Conservation (phyloP, 2,888 invertebrate species). For the Erannis defoliaria region DNA sequence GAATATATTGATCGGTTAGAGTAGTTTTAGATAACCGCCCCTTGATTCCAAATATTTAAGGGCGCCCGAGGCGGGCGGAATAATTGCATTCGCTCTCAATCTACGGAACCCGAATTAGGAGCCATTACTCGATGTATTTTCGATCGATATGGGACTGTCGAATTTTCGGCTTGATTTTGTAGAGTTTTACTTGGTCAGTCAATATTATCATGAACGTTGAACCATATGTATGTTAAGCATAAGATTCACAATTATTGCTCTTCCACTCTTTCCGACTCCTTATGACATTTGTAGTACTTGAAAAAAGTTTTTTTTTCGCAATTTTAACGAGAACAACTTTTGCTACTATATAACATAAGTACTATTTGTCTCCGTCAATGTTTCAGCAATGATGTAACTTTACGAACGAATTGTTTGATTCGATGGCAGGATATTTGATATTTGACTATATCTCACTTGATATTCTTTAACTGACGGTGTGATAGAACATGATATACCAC, state of each 20-base stretch:
- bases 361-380: too few relatives aligned
- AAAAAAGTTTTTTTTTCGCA: too few relatives aligned
- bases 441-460: too few relatives aligned
- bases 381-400: too few relatives aligned
- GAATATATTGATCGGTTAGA: slow-evolving; percentile 39
- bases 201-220: not conserved
- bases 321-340: too few relatives aligned
- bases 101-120: slow-evolving; percentile 51
- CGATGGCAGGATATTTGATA: too few relatives aligned
- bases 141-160: slow-evolving; percentile 21
- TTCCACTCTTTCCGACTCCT: not conserved
- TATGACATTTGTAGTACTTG: too few relatives aligned
- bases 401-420: too few relatives aligned
- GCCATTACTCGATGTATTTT: slow-evolving; percentile 50
- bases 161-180: slow-evolving; percentile 4
- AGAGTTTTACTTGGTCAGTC: not conserved
- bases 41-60: slow-evolving; percentile 59
- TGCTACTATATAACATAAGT: too few relatives aligned
- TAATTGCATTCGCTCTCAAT: slow-evolving; percentile 63
- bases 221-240: not conserved
- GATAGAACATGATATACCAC: too few relatives aligned
- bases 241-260: not conserved
- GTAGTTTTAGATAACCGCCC: slow-evolving; percentile 53
- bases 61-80: slow-evolving; percentile 46
- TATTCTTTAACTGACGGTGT: too few relatives aligned